Evolutionary conservation across 2,113 vertebrate genomes (phyloP), one percentile per base, ranked within the genome.

Genomic region (Lanius ludovicianus): DNA sequence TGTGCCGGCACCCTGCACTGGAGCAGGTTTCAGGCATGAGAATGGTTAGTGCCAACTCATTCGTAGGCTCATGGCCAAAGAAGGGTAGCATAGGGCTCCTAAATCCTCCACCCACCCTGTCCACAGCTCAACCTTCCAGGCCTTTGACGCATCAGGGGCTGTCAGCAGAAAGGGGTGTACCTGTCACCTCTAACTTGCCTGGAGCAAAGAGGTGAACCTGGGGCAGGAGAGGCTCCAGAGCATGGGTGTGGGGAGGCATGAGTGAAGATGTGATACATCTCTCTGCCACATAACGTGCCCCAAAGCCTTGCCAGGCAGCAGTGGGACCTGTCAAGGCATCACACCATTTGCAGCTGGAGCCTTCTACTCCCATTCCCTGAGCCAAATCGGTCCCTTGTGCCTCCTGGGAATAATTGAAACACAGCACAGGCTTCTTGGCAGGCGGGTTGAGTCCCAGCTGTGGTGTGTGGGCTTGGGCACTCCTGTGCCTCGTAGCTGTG

Each of bases 51-150:
- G 57, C 42, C 11, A 21, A 35, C 33, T 5, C 11, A 62, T 8
- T 25, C 1, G 0, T 2, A 0, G 0, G 25, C 24, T 56, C 16
- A 9, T 30, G 22, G 39, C 10, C 46, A 53, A 41, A 55, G 22
- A 74, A 46, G 11, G 21, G 55, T 22, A 90, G 8, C 9, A 10
- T 8, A 33, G 28, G 22, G 19, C n/a, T 86, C n/a, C n/a, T 15
- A 16, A 71, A 83, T 20, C 57, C 16, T 71, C 28, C 30, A 42
- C 2, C 2, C 3, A 6, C 7, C 4, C 35, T 22, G 9, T 56
- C 46, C 19, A 44, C 35, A 76, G 33, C 27, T 69, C 63, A 88
- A 11, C 42, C 9, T 33, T 65, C 56, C 44, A 4, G 7, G 63
- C 25, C 23, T 77, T 77, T 69, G 63, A 74, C 46, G 64, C 39